phyloP scores from a whole-genome alignment of 1,140 invertebrate genomes.

The Pogonomyrmex californicus region DNA sequence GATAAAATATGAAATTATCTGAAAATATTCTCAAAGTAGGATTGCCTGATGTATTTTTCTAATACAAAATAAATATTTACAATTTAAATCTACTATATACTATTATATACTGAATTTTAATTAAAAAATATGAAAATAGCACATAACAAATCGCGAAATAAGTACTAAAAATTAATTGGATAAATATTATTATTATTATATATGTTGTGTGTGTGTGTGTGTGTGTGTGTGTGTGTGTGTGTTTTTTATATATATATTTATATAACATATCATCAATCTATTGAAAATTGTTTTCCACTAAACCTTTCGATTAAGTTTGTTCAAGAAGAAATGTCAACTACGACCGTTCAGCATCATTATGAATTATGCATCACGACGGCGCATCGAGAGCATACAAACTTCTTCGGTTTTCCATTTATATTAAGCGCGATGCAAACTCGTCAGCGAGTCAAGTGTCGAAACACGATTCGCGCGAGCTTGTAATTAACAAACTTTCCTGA shows the following conservation, averaged over 20 bases:
- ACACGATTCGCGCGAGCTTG: slow-evolving; percentile 49
- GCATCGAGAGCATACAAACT: slow-evolving; percentile 36
- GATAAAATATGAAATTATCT: neutral
- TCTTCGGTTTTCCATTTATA: slow-evolving; percentile 52
- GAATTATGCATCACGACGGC: slow-evolving; percentile 51
- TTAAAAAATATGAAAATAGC: neutral
- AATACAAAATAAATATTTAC: neutral
- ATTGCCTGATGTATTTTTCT: neutral
- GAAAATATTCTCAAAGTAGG: neutral
- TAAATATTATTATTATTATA: neutral
- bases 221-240: too few relatives aligned
- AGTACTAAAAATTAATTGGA: neutral
- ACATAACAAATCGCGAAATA: neutral
- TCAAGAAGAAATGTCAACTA: slow-evolving; percentile 54
- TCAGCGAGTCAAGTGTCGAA: slow-evolving; percentile 46
- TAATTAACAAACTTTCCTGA: slow-evolving; percentile 62
- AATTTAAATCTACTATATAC: neutral
- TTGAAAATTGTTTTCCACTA: slow-evolving; percentile 14
- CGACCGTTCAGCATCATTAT: slow-evolving; percentile 44
- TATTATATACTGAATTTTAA: neutral
- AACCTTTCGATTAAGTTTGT: slow-evolving; percentile 40
- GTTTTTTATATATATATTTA: neutral
- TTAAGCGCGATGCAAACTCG: slow-evolving; percentile 52
- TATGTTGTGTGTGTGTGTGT: too few relatives aligned
- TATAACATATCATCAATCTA: neutral